phyloP scores from a whole-genome alignment of 53 echinoderm and acorn worm genomes.

The Stichopus horrens region DNA sequence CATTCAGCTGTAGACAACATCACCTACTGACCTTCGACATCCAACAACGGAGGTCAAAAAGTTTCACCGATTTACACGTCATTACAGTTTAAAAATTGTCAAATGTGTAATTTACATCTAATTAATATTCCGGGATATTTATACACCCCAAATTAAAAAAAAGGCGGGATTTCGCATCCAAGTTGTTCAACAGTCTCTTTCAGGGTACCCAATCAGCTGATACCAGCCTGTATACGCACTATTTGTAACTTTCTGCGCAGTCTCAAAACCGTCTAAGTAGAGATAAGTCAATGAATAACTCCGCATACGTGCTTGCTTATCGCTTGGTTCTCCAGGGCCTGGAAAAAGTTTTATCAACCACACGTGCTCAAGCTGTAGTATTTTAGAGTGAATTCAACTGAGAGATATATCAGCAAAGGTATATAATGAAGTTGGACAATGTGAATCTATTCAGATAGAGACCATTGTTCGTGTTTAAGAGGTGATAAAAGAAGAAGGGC shows the following conservation, averaged over 20 bases:
- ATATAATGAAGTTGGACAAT: no score
- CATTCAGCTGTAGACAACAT: neutral
- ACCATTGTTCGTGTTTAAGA: no score
- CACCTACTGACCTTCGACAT: neutral
- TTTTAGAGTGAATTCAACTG: no score
- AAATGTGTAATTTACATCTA: no score
- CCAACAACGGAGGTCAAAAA: neutral
- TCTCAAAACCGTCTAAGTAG: neutral
- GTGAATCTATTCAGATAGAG: no score
- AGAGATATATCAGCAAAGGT: no score
- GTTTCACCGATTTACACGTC: neutral
- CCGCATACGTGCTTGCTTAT: neutral
- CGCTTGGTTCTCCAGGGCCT: neutral
- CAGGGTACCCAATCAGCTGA: neutral
- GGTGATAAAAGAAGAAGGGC: no score
- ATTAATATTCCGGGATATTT: no score
- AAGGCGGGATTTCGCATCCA: slow-evolving; percentile 1
- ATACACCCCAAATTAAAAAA: neutral
- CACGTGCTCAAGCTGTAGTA: neutral
- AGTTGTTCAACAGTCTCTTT: neutral
- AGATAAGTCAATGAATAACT: slow-evolving; percentile 6
- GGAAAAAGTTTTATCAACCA: neutral
- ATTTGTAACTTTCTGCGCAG: neutral
- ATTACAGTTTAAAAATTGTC: neutral
- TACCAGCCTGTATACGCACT: neutral